Base-by-base conservation (phyloP, 2,113 vertebrate genomes). In the Amblyopsis rosae region DNA sequence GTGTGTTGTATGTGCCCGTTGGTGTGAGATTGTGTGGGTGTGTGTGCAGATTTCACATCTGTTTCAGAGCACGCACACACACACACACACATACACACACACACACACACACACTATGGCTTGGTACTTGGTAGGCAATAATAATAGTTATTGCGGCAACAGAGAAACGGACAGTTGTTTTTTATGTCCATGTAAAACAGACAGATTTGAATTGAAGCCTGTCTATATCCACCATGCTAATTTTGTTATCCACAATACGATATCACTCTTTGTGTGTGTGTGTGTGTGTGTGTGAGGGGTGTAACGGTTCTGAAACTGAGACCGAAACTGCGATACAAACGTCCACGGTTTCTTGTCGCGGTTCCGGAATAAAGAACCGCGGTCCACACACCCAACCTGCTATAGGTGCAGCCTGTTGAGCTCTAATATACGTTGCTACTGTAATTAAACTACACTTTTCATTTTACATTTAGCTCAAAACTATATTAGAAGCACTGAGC, bases 161-260 rank as follows among this genome's bases (percentile, higher is more conserved):
- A 48, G 83, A 84, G 86, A 85, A 89, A 87, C 89, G n/a, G 1
- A 26, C 26, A 26, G n/a, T 46, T 17, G 32, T 50, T 49, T 26
- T 32, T 63, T 47, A 63, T 10, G 81, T 54, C 75, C 77, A 85
- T 64, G 71, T 70, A 65, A 78, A 82, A 82, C 71, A 72, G 62
- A 69, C 54, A 0, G 77, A 75, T 77, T 50, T 2, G 62, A 66
- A 77, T 50, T 73, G 65, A 78, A 67, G 6, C 13, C 69, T 70
- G 76, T 26, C 5, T 16, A 64, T 73, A 72, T 68, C 59, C 46
- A 56, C 47, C 2, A 1, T 62, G 49, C 59, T 86, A 58, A 82
- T 70, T 72, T 32, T 2, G 12, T 69, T 60, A 63, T 12, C 56
- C 41, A 50, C 65, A 63, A 80, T 33, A 65, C 77, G 65, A 79